These are phyloP conservation scores for Patagioenas fasciata DNA, from an alignment of 2,113 vertebrate genomes.

Conservation along the genomic window DNA sequence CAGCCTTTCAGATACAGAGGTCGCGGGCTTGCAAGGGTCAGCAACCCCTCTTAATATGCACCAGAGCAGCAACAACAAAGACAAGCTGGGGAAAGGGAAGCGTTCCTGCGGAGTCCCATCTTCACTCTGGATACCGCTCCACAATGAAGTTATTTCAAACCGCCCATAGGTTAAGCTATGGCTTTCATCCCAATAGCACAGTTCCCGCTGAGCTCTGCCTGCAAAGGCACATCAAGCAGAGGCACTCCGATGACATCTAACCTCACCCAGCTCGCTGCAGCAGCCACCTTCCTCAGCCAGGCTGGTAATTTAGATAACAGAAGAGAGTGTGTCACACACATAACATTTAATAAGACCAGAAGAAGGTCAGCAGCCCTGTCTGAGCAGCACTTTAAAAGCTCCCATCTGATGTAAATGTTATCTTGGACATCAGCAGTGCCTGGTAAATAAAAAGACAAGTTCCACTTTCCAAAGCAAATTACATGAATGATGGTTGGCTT, in stretches of 20 bases:
- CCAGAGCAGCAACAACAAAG: constrained; percentile 58
- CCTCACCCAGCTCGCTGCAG: constrained; percentile 26
- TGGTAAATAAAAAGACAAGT: constrained; percentile 26
- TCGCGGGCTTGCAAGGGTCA: constrained; percentile 59
- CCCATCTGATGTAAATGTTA: constrained; percentile 15
- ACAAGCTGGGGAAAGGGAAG: constrained; percentile 65
- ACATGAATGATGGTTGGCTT: constrained; percentile 25
- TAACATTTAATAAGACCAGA: constrained; percentile 19
- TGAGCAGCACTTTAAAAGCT: constrained; percentile 23
- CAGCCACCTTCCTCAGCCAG: constrained; percentile 53
- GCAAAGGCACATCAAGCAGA: constrained; percentile 58
- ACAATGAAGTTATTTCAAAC: constrained; percentile 63
- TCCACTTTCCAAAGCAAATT: constrained; percentile 27
- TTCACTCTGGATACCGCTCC: constrained; percentile 61
- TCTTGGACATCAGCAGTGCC: background rate
- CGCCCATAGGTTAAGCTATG: constrained; percentile 38
- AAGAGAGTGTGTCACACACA: background rate
- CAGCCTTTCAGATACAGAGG: constrained; percentile 61
- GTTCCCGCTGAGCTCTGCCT: constrained; percentile 49
- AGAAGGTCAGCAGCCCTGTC: constrained; percentile 7
- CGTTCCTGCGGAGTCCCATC: constrained; percentile 65
- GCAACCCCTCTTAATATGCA: constrained; percentile 68
- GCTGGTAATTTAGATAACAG: constrained; percentile 16
- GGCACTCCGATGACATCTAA: constrained; percentile 51
- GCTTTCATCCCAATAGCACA: constrained; percentile 57